Base-by-base conservation (phyloP, 1,140 invertebrate genomes). In the Drosophila lowei region DNA sequence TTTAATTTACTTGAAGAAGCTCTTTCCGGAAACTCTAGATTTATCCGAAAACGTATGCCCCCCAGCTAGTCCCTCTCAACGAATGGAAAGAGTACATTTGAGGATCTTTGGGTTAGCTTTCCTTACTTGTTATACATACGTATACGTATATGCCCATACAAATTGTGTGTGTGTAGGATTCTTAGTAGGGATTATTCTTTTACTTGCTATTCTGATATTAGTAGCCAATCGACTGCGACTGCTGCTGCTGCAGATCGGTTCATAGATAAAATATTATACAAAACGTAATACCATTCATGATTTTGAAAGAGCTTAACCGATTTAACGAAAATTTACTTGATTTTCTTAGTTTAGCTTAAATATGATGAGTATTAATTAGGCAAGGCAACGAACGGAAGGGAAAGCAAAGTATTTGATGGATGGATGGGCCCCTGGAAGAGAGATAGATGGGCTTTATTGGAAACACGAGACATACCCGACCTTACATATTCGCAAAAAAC, bases 381-480 rank as follows among this genome's bases (percentile, higher is more conserved):
- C 46, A 72, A 64, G 77, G 60, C 81, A 86, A 81, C 62, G 70
- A 88, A 81, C 43, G 59, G 55, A 59, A 44, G 74, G 70, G 6
- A 53, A 55, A 77, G 48, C 55, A 59, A 44, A 77, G 70, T 66
- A 79, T 85, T 81, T 57, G 44, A 41, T 55, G 47, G 70, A 60
- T 53, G 66, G 18, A 38, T 63, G 46, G 46, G 23, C 4, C 23
- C 23, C 23, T 5, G 5, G 23, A 25, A 25, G 23, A 46, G 47
- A 41, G 50, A 9, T 25, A 25, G 64, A 54, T 16, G 46, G 16
- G 23, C 42, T 30, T 16, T 15, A 58, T 48, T 58, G 16, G 53
- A 67, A 88, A 76, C 75, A 38, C 41, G 60, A 88, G 53, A 88
- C 83, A 88, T 88, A 86, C 83, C 83, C 83, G 48, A 88, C 67